Evolutionary conservation across 2,888 invertebrate genomes (phyloP), one percentile per base, ranked within the genome.

Genomic region (Apantesis nais): DNA sequence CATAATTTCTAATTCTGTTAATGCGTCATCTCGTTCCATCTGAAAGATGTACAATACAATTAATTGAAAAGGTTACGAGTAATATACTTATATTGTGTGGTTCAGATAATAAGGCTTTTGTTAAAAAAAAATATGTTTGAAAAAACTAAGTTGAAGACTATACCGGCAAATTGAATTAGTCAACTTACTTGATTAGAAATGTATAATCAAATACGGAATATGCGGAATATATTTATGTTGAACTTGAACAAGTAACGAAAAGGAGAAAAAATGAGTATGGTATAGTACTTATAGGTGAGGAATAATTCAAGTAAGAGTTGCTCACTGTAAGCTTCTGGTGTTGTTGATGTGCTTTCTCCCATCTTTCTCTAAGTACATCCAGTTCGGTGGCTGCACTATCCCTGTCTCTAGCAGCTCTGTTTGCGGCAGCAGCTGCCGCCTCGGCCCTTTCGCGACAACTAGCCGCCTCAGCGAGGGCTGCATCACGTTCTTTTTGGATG

Each of bases 401-500:
- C 79, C 97, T 96, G 83, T 99, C 99, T 41, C 98, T 96, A 75
- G 98, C 97, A 41, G 97, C 97, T 88, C 98, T 97, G 80, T 97
- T 96, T 64, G 98, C 96, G 78, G 98, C 97, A 67, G 97, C 97
- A 76, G 97, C 97, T 62, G 98, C 97, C 31, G 97, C 96, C 85
- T 98, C 98, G 22, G 97, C 96, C 68, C 98, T 96, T 89, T 98
- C 98, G 82, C 98, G 97, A 77, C 98, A 94, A 84, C 97, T 97
- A 70, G 97, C 97, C 77, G 97, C 96, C 81, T 98, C 98, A 65
- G 97, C 97, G 73, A 97, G 96, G 80, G 98, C 97, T 76, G 96
- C 95, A 88, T 99, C 99, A 79, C 97, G 96, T 91, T 99, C 99
- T 93, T 98, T 99, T 92, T 98, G 98, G 78, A 98, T 95, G 78